Percentiles rank a stretch among this genome's conserved stretches.
Conservation (phyloP, 2,888 invertebrate species). For the Erebia palarica region DNA sequence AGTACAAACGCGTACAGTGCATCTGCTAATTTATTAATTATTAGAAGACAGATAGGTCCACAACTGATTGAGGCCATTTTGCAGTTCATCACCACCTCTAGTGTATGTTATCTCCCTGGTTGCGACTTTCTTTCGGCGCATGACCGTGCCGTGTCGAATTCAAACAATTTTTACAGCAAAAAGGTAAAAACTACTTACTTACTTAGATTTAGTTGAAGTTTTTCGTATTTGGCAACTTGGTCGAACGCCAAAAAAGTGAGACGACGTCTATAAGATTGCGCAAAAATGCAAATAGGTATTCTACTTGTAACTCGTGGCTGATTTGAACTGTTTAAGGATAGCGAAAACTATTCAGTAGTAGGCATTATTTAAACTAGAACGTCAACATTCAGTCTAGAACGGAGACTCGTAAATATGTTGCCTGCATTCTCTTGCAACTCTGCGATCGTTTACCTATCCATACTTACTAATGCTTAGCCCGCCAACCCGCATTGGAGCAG, state of each 20-base stretch:
- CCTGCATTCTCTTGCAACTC: background rate
- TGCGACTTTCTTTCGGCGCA: conserved; percentile 52
- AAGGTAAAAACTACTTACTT: conserved; percentile 18
- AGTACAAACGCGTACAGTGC: too few relatives aligned
- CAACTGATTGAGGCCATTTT: too few relatives aligned
- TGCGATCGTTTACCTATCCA: background rate
- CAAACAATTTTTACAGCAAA: conserved; percentile 27
- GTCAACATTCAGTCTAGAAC: too few relatives aligned
- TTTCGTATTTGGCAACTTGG: conserved; percentile 24
- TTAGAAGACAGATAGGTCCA: too few relatives aligned
- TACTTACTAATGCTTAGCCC: too few relatives aligned
- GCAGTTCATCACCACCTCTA: too few relatives aligned
- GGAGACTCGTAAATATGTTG: background rate
- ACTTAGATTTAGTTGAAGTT: conserved; percentile 12
- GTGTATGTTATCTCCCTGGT: too few relatives aligned
- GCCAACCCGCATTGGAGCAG: too few relatives aligned
- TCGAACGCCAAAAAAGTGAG: conserved; percentile 21
- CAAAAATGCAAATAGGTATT: conserved; percentile 11
- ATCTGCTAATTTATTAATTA: too few relatives aligned
- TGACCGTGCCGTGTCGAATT: conserved; percentile 46
- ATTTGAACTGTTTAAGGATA: background rate
- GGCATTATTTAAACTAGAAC: background rate
- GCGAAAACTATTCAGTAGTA: background rate
- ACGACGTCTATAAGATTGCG: conserved; percentile 6
- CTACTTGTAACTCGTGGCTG: background rate